These are phyloP conservation scores for Nebria salina DNA, from an alignment of 2,888 invertebrate species.

Conservation along the genomic window DNA sequence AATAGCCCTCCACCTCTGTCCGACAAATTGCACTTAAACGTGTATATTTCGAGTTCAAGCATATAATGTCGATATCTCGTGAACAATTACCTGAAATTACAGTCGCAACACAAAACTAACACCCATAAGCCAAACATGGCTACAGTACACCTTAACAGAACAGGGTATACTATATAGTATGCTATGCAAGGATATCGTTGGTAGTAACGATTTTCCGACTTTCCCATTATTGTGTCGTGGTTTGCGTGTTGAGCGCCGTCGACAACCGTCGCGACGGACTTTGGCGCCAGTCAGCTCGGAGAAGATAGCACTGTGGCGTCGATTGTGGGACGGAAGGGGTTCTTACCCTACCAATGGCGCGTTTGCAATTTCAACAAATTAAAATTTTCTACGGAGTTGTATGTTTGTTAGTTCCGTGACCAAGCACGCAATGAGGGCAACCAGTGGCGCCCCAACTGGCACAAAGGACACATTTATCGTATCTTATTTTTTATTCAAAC, in stretches of 20 bases:
- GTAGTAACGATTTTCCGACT: constrained; percentile 22
- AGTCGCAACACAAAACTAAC: background rate
- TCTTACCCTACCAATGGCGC: constrained; percentile 24
- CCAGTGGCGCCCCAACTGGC: constrained; percentile 3
- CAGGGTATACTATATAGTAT: background rate
- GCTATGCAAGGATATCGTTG: background rate
- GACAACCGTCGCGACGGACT: constrained; percentile 19
- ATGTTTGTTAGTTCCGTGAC: constrained; percentile 9
- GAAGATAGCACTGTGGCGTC: constrained; percentile 18
- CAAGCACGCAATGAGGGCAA: constrained; percentile 20
- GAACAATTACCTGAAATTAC: constrained; percentile 1
- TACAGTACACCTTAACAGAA: background rate
- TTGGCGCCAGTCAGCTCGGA: constrained; percentile 21
- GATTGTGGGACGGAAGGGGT: constrained; percentile 24
- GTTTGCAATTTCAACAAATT: constrained; percentile 52
- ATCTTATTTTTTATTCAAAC: background rate
- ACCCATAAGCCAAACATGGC: constrained; percentile 1
- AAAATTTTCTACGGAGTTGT: constrained; percentile 50
- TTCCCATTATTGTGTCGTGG: constrained; percentile 5
- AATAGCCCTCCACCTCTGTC: background rate
- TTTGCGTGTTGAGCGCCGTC: constrained; percentile 12
- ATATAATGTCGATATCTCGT: background rate
- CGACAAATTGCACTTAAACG: background rate
- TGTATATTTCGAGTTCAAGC: background rate
- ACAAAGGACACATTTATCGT: background rate